Conservation (phyloP, 37 sponge, comb jelly and placozoan genomes). For the Beroe ovata region DNA sequence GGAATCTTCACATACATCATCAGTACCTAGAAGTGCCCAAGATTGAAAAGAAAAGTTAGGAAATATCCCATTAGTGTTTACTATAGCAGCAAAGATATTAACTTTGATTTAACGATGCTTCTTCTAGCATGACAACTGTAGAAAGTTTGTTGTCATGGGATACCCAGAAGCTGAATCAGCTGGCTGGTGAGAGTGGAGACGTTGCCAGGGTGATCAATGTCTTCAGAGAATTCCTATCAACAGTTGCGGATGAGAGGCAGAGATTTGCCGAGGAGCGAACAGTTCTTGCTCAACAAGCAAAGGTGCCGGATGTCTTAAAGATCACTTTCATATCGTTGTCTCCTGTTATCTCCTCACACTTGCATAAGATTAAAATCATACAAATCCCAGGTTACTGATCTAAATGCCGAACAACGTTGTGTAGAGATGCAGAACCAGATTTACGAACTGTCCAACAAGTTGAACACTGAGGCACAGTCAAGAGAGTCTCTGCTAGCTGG, state of each 20-base stretch:
- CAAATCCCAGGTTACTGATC: conserved; percentile 50
- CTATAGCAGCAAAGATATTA: too few relatives aligned
- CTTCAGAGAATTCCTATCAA: conserved; percentile 31
- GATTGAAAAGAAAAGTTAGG: too few relatives aligned
- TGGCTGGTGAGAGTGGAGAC: conserved; percentile 45
- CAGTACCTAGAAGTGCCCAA: too few relatives aligned
- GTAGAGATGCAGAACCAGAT: conserved; percentile 53
- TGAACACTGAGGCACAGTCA: neutral
- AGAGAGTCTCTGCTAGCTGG: neutral
- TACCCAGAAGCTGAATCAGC: conserved; percentile 48
- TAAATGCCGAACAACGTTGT: conserved; percentile 57
- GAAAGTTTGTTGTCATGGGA: conserved; percentile 66
- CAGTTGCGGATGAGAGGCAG: conserved; percentile 52
- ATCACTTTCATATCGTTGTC: too few relatives aligned
- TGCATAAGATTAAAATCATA: too few relatives aligned
- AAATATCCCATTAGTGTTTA: too few relatives aligned
- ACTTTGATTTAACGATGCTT: too few relatives aligned
- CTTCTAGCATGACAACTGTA: conserved; percentile 63
- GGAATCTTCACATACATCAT: too few relatives aligned
- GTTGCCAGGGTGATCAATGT: conserved; percentile 29
- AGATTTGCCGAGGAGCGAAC: conserved; percentile 33
- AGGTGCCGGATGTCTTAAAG: too few relatives aligned
- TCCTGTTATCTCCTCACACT: too few relatives aligned
- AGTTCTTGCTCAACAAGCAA: conserved; percentile 17
- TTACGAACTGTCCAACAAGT: conserved; percentile 17